Conservation (phyloP, 2,797 vertebrate genomes). For the Ammospiza maritima region DNA sequence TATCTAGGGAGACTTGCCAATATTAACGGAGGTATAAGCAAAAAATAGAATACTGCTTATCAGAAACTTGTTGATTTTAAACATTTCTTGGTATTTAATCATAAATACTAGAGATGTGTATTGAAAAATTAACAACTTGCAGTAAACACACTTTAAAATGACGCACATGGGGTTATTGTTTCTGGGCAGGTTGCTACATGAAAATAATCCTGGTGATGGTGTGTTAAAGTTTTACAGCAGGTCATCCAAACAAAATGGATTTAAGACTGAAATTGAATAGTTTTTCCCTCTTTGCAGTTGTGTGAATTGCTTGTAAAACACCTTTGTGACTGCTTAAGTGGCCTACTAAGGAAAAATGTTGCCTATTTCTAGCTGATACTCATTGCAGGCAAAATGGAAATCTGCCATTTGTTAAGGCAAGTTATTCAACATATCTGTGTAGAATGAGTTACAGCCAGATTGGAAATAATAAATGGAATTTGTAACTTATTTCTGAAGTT, state of each 20-base stretch:
- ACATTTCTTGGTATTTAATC: background rate
- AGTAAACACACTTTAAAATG: background rate
- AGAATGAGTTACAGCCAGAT: background rate
- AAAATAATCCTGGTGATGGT: background rate
- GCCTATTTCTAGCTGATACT: background rate
- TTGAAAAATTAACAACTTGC: background rate
- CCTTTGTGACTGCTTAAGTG: background rate
- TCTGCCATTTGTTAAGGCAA: background rate
- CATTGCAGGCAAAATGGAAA: background rate
- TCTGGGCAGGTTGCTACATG: background rate
- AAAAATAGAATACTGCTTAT: background rate
- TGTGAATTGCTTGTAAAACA: background rate
- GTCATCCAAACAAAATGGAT: background rate
- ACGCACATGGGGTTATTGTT: background rate
- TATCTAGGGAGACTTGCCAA: background rate
- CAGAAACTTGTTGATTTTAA: background rate
- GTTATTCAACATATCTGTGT: accelerated
- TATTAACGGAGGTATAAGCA: background rate
- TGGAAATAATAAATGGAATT: background rate
- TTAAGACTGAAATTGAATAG: background rate
- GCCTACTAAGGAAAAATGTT: background rate
- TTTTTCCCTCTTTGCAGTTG: background rate
- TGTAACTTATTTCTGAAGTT: background rate
- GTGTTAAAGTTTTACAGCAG: background rate
- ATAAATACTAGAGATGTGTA: too few relatives aligned